phyloP scores from a whole-genome alignment of 2,888 invertebrate species.

The Morpho deidamia region DNA sequence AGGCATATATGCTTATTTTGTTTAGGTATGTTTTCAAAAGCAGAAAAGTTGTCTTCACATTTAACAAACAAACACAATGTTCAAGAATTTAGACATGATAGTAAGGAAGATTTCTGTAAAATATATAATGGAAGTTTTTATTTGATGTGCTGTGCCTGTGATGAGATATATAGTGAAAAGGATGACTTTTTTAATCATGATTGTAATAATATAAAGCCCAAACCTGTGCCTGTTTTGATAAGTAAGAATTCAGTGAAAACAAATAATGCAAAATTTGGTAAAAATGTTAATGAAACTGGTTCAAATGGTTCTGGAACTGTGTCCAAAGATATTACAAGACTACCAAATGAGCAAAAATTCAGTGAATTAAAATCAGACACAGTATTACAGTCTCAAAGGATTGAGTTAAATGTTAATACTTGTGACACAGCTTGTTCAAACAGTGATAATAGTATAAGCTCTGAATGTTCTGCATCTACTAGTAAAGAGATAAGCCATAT shows the following conservation, averaged over 20 bases:
- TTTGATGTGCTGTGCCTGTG: constrained; percentile 89
- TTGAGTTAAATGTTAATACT: constrained; percentile 30
- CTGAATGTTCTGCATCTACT: constrained; percentile 40
- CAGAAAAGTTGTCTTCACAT: constrained; percentile 88
- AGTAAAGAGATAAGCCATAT: constrained; percentile 49
- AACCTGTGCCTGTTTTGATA: constrained; percentile 69
- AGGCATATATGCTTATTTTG: constrained; percentile 91
- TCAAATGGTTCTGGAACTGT: constrained; percentile 48
- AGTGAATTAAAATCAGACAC: constrained; percentile 45
- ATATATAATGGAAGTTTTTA: constrained; percentile 83
- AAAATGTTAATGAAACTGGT: constrained; percentile 43
- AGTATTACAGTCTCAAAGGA: constrained; percentile 37
- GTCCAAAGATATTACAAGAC: constrained; percentile 41
- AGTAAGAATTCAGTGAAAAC: constrained; percentile 62
- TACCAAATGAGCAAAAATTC: constrained; percentile 42
- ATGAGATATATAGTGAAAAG: constrained; percentile 86
- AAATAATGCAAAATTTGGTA: constrained; percentile 48
- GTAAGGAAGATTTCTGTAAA: constrained; percentile 82
- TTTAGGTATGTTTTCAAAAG: constrained; percentile 88
- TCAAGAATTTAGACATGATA: constrained; percentile 82
- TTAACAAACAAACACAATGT: constrained; percentile 88
- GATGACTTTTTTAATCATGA: constrained; percentile 87
- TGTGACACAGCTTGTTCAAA: constrained; percentile 34
- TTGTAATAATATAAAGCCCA: constrained; percentile 77
- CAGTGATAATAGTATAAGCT: constrained; percentile 50